phyloP scores from a whole-genome alignment of 2,113 vertebrate genomes.

The Perca flavescens region DNA sequence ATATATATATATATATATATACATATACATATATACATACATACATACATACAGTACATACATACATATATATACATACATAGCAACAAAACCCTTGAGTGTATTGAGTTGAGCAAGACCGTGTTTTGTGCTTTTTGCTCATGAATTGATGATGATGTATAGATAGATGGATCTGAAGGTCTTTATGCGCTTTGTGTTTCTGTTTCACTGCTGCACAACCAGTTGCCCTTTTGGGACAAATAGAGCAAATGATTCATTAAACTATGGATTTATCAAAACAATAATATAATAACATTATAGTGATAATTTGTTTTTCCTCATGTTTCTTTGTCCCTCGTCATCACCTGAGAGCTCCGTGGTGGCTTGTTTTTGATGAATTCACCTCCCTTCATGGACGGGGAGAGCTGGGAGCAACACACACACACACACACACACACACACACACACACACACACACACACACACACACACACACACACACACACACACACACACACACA shows the following conservation, averaged over 20 bases:
- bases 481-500: conserved; percentile 36
- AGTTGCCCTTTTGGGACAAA: neutral
- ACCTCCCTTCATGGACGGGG: conserved; percentile 36
- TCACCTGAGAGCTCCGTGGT: conserved; percentile 63
- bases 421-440: conserved; percentile 42
- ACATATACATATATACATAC: too few relatives aligned
- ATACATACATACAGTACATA: too few relatives aligned
- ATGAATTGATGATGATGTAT: neutral
- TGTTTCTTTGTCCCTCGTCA: conserved; percentile 58
- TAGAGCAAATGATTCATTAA: neutral
- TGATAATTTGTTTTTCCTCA: conserved; percentile 37
- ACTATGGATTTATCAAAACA: neutral
- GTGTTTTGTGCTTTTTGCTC: neutral
- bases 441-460: conserved; percentile 37
- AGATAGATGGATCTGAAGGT: too few relatives aligned
- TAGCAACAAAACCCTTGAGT: neutral
- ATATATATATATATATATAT: neutral
- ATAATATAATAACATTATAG: neutral
- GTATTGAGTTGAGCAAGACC: neutral
- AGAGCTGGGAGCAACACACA: conserved; percentile 54
- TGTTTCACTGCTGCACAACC: neutral
- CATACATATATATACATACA: too few relatives aligned
- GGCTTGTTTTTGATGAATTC: conserved; percentile 66
- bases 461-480: conserved; percentile 20
- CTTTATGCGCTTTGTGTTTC: too few relatives aligned